phyloP scores from a whole-genome alignment of 2,888 invertebrate species.

The Argyra leucocephala region DNA sequence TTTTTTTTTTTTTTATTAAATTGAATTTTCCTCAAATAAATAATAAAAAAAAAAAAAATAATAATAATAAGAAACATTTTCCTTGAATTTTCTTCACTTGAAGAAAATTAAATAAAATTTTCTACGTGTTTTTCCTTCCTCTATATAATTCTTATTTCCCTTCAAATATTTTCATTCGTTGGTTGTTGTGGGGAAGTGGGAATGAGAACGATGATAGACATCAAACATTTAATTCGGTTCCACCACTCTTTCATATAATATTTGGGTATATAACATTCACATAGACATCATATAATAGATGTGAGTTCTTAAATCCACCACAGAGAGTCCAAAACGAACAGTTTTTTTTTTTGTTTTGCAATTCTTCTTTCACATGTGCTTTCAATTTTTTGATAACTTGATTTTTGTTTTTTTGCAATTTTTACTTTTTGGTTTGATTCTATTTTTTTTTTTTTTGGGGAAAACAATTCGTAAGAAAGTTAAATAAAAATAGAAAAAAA shows the following conservation, averaged over 20 bases:
- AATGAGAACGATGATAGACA: conserved; percentile 1
- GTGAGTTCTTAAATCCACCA: not conserved
- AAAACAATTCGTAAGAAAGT: not conserved
- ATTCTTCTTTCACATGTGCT: not conserved
- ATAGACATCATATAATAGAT: no score
- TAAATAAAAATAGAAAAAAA: not conserved
- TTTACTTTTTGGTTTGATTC: no score
- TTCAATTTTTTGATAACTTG: not conserved
- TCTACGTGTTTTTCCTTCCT: not conserved
- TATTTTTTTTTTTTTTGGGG: no score
- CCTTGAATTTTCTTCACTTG: not conserved
- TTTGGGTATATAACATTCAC: no score
- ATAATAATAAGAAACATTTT: not conserved
- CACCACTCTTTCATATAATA: not conserved
- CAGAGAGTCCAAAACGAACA: not conserved
- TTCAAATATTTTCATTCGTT: not conserved
- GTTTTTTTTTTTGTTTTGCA: not conserved
- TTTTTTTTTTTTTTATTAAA: not conserved
- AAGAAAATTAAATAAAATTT: conserved; percentile 3
- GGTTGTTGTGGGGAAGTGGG: not conserved
- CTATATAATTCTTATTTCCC: not conserved
- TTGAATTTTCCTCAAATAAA: not conserved
- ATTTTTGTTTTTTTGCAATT: no score
- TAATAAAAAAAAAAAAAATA: not conserved
- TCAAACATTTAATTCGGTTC: not conserved